phyloP scores from a whole-genome alignment of 2,797 vertebrate species.

The Chelon labrosus region DNA sequence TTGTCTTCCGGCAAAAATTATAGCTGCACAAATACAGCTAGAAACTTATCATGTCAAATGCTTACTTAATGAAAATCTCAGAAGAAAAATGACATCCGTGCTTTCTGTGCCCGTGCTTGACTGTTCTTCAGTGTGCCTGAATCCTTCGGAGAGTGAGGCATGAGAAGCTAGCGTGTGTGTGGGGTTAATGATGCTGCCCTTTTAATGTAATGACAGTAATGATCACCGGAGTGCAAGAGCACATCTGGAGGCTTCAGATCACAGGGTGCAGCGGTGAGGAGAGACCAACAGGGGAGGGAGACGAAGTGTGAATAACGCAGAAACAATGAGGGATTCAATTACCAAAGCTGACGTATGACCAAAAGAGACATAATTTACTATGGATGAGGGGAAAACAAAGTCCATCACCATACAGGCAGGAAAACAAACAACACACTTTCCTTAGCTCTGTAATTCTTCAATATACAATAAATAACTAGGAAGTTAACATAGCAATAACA shows the following conservation, averaged over 20 bases:
- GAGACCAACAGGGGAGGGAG: conserved; percentile 29
- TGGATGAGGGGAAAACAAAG: conserved; percentile 47
- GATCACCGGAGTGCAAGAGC: conserved; percentile 58
- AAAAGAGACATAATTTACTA: conserved; percentile 55
- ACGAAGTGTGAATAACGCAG: conserved; percentile 57
- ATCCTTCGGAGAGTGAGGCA: neutral
- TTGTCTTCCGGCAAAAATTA: conserved; percentile 26
- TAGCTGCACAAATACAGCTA: conserved; percentile 11
- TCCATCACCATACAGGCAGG: neutral
- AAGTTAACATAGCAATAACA: no score
- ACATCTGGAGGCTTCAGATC: conserved; percentile 70
- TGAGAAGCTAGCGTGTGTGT: neutral
- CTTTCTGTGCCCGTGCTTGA: conserved; percentile 3
- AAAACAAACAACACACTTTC: conserved; percentile 32
- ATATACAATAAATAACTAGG: conserved; percentile 16
- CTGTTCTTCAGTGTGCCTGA: neutral
- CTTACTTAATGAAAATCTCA: conserved; percentile 43
- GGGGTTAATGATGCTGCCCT: conserved; percentile 64
- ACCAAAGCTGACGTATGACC: conserved; percentile 39
- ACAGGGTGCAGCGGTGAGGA: conserved; percentile 40
- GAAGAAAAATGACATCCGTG: conserved; percentile 34
- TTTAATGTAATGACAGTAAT: conserved; percentile 66
- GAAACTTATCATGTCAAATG: conserved; percentile 27
- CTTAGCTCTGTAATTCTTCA: neutral
- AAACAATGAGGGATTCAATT: neutral